These are phyloP conservation scores for Pseudorhombus dupliciocellatus DNA, from an alignment of 2,113 vertebrate genomes.

Conservation along the genomic window DNA sequence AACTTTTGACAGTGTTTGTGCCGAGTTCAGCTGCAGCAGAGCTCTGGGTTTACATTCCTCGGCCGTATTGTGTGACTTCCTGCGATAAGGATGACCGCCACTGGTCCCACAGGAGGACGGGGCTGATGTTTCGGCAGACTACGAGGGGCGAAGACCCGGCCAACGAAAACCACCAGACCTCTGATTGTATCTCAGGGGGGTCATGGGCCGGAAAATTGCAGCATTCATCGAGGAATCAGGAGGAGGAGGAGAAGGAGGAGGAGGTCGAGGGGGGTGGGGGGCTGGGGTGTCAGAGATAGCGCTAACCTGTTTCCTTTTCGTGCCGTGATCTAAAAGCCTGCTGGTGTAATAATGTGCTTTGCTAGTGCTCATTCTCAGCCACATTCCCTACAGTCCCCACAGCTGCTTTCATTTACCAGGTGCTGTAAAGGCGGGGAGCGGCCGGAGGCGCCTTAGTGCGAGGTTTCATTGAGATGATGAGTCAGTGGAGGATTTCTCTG, in stretches of 20 bases:
- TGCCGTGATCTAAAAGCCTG: slow-evolving; percentile 51
- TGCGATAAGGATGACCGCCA: slow-evolving; percentile 61
- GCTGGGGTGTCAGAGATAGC: slow-evolving; percentile 5
- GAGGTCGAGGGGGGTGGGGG: background rate
- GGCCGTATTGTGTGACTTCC: slow-evolving; percentile 64
- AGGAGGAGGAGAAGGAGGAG: background rate
- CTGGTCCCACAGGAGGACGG: slow-evolving; percentile 35
- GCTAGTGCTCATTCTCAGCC: slow-evolving; percentile 39
- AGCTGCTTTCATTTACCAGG: slow-evolving; percentile 75
- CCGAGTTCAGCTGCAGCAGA: slow-evolving; percentile 36
- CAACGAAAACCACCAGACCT: slow-evolving; percentile 48
- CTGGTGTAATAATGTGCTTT: slow-evolving; percentile 50
- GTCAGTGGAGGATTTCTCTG: slow-evolving; percentile 23
- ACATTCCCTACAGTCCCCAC: slow-evolving; percentile 48
- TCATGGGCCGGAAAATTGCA: slow-evolving; percentile 56
- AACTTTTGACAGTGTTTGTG: slow-evolving; percentile 19
- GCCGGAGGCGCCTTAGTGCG: slow-evolving; percentile 28
- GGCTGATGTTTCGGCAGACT: slow-evolving; percentile 36
- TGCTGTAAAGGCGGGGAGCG: slow-evolving; percentile 41
- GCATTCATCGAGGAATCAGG: slow-evolving; percentile 29
- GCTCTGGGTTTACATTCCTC: slow-evolving; percentile 66
- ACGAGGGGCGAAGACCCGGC: slow-evolving; percentile 17
- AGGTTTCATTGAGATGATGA: slow-evolving; percentile 40
- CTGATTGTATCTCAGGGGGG: slow-evolving; percentile 54
- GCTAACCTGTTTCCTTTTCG: slow-evolving; percentile 54